phyloP scores from a whole-genome alignment of 2,113 vertebrate species.

The Chionis minor region DNA sequence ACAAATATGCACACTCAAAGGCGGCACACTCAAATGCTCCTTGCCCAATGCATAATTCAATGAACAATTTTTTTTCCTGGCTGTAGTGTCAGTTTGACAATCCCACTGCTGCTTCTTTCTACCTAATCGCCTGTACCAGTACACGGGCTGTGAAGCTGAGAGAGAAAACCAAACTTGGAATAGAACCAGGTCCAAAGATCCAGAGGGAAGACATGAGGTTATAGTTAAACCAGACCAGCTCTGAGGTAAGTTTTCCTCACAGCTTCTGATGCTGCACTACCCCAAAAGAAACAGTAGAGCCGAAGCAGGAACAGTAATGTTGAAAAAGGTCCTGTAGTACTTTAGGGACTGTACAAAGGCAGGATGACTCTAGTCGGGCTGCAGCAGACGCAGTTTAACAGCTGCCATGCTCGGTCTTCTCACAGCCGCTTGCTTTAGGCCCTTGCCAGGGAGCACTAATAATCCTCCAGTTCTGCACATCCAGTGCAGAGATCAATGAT shows the following conservation, averaged over 20 bases:
- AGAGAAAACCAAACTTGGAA: not conserved
- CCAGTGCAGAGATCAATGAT: not conserved
- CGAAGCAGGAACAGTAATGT: rapidly evolving
- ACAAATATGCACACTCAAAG: not conserved
- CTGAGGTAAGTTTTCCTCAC: not conserved
- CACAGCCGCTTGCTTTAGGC: not conserved
- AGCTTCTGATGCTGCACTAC: not conserved
- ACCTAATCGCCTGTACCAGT: not conserved
- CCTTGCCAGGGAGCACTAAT: not conserved
- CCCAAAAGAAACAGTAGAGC: not conserved
- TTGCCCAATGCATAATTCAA: not conserved
- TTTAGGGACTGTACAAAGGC: not conserved
- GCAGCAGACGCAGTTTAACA: not conserved
- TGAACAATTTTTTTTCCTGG: not conserved
- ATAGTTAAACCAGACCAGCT: not conserved
- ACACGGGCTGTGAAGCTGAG: not conserved
- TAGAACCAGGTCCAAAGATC: not conserved
- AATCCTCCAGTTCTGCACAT: not conserved
- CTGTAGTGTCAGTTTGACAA: not conserved
- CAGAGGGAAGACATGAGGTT: not conserved
- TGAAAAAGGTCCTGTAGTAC: not conserved
- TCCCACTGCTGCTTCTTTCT: not conserved
- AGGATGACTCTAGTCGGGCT: not conserved
- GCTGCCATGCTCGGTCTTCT: not conserved
- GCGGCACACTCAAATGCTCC: not conserved